Evolutionary conservation across 2,797 vertebrate genomes (phyloP).

Genomic region (Danionella dracula): DNA sequence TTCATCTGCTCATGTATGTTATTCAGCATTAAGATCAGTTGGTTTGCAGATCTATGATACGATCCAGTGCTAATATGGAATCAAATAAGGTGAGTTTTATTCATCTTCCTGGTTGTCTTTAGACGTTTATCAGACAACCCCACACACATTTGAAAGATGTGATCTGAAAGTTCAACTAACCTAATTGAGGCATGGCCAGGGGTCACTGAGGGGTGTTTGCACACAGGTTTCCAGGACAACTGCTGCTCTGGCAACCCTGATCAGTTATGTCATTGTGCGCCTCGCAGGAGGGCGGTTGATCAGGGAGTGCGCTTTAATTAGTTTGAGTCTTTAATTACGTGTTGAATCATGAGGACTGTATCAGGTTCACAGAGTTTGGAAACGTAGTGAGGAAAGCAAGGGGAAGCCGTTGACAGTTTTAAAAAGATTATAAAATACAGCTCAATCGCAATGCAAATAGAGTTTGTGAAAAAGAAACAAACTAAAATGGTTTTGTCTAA

Average conservation of each 20-base stretch:
- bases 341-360: too few relatives aligned
- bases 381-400: too few relatives aligned
- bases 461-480: too few relatives aligned
- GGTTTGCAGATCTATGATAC: not conserved
- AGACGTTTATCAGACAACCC: not conserved
- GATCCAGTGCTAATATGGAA: not conserved
- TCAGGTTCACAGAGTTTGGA: too few relatives aligned
- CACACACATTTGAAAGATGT: not conserved
- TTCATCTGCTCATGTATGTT: not conserved
- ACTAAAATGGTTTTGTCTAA: too few relatives aligned
- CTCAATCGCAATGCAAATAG: too few relatives aligned
- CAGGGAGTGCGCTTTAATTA: not conserved
- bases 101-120: not conserved
- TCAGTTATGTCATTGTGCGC: conserved; percentile 26
- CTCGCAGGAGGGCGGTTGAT: not conserved
- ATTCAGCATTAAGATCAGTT: not conserved
- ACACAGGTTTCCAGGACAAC: conserved; percentile 19
- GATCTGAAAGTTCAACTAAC: not conserved
- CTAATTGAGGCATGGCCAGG: not conserved
- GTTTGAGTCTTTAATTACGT: not conserved
- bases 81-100: not conserved
- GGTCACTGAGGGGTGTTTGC: conserved; percentile 22
- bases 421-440: too few relatives aligned
- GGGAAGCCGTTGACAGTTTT: too few relatives aligned
- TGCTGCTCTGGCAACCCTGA: conserved; percentile 15